Evolutionary conservation across 1,140 invertebrate species (phyloP).

Genomic region (Diploscapter pachys): DNA sequence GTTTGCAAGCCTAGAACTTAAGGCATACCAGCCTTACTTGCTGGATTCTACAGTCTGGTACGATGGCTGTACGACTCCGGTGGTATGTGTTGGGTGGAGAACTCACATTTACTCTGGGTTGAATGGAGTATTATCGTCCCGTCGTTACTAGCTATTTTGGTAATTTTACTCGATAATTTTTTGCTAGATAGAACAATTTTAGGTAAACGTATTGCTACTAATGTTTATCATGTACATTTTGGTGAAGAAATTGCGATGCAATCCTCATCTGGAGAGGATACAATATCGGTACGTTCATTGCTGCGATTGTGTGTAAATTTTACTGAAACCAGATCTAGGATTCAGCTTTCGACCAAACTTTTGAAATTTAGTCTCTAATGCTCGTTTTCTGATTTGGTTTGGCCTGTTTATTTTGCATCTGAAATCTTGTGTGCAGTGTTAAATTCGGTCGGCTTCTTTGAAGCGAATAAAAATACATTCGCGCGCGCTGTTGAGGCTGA

Average conservation of each 20-base stretch:
- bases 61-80: constrained; percentile 29
- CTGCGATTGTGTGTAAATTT: too few species aligned
- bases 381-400: too few species aligned
- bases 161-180: background rate
- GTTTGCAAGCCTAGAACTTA: constrained; percentile 2
- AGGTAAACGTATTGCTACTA: constrained; percentile 63
- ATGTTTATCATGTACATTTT: constrained; percentile 65
- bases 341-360: too few species aligned
- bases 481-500: too few species aligned
- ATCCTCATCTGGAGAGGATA: constrained; percentile 64
- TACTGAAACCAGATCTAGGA: too few species aligned
- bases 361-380: too few species aligned
- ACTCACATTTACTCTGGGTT: constrained; percentile 20
- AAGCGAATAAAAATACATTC: too few species aligned
- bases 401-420: too few species aligned
- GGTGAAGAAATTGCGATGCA: constrained; percentile 63
- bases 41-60: constrained; percentile 37
- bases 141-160: constrained; percentile 25
- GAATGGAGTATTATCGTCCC: constrained; percentile 34
- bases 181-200: background rate
- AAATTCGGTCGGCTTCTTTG: too few species aligned
- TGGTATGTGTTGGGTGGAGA: constrained; percentile 35
- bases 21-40: constrained; percentile 41
- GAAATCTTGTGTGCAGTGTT: too few species aligned
- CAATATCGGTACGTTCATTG: constrained; percentile 64